phyloP scores from a whole-genome alignment of 2,113 vertebrate genomes.

The Vireo altiloquus region DNA sequence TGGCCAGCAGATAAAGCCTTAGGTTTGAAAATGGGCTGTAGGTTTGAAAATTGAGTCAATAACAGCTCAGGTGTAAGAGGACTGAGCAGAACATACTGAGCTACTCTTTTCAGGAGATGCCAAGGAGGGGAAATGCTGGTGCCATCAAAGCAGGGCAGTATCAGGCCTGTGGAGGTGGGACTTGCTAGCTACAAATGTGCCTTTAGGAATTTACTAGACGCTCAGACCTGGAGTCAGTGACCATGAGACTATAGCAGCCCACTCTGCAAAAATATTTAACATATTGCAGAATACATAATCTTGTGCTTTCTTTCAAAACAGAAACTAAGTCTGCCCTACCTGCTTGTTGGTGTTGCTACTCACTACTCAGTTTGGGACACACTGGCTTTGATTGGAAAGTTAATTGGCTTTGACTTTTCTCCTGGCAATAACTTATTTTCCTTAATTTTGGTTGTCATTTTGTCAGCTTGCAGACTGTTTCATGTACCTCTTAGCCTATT shows the following conservation, averaged over 20 bases:
- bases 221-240: background rate
- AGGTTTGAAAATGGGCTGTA: background rate
- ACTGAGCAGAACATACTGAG: background rate
- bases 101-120: background rate
- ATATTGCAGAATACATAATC: background rate
- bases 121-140: background rate
- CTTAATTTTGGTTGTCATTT: background rate
- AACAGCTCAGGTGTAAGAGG: background rate
- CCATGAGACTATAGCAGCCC: background rate
- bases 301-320: background rate
- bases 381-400: background rate
- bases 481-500: background rate
- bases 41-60: background rate
- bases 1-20: background rate
- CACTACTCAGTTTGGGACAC: background rate
- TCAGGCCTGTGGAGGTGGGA: background rate
- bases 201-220: background rate
- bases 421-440: background rate
- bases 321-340: background rate
- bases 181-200: background rate
- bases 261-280: background rate
- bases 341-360: background rate
- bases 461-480: background rate
- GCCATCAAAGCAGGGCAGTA: background rate
- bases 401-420: background rate